These are phyloP conservation scores for Ditylenchus weischeri DNA, from an alignment of 2,888 invertebrate genomes.

Conservation along the genomic window DNA sequence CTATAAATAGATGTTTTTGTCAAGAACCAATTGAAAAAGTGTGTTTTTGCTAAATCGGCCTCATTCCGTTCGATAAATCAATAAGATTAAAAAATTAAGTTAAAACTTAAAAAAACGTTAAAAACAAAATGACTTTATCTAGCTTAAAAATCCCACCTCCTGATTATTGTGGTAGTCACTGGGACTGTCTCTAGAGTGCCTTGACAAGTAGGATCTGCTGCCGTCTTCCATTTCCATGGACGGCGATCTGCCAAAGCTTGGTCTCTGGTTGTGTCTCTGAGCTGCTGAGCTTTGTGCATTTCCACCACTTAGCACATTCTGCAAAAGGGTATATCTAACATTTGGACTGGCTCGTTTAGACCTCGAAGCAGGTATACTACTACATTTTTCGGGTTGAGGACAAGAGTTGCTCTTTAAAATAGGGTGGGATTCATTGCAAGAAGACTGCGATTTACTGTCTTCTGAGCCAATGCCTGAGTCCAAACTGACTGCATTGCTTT, in stretches of 20 bases:
- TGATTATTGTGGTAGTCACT: constrained; percentile 6
- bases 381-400: background rate
- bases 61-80: too few relatives aligned
- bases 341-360: constrained; percentile 1
- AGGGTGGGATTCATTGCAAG: too few relatives aligned
- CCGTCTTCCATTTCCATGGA: constrained; percentile 5
- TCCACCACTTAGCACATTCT: background rate
- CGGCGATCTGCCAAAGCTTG: constrained; percentile 5
- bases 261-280: background rate
- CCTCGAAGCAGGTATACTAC: background rate
- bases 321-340: constrained; percentile 7
- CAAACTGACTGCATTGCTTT: too few relatives aligned
- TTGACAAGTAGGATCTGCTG: background rate
- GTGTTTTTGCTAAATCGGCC: too few relatives aligned
- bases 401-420: background rate
- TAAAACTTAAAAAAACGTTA: too few relatives aligned
- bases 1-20: too few relatives aligned
- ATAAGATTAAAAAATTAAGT: too few relatives aligned
- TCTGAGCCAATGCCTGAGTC: too few relatives aligned
- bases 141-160: background rate
- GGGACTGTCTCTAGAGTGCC: constrained; percentile 5
- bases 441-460: too few relatives aligned
- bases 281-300: background rate
- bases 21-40: too few relatives aligned
- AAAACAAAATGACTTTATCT: too few relatives aligned